These are phyloP conservation scores for Drosophila diplacantha DNA, from an alignment of 2,888 invertebrate genomes.

Conservation along the genomic window DNA sequence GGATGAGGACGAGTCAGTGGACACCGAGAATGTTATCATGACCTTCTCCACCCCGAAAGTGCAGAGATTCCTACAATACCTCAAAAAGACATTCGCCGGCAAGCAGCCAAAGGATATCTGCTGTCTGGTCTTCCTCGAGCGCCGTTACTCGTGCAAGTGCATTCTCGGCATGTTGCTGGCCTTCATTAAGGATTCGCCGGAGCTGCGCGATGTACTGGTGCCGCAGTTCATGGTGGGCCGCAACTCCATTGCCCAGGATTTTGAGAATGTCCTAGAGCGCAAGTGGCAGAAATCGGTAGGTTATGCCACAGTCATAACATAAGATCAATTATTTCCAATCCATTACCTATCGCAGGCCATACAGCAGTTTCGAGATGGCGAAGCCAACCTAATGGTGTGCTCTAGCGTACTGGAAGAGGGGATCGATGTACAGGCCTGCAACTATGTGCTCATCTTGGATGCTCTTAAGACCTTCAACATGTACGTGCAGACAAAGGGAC, in stretches of 20 bases:
- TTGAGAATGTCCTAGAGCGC: conserved; percentile 67
- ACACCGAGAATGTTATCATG: conserved; percentile 75
- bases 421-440: conserved; percentile 90
- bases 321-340: not conserved
- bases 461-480: conserved; percentile 85
- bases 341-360: conserved; percentile 69
- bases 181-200: conserved; percentile 78
- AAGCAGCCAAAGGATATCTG: conserved; percentile 71
- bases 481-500: conserved; percentile 92
- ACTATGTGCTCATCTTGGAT: conserved; percentile 88
- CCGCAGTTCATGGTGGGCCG: conserved; percentile 86
- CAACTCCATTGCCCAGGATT: conserved; percentile 53
- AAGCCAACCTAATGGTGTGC: conserved; percentile 83
- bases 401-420: conserved; percentile 94
- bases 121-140: conserved; percentile 75
- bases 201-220: conserved; percentile 79
- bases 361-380: conserved; percentile 80
- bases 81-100: conserved; percentile 80
- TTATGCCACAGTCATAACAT: not conserved
- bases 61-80: conserved; percentile 80
- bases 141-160: conserved; percentile 85
- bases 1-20: conserved; percentile 68
- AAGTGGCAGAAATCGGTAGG: conserved; percentile 70
- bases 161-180: conserved; percentile 83
- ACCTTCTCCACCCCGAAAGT: conserved; percentile 84